These are phyloP conservation scores for Drosophila engyochracea DNA, from an alignment of 2,888 invertebrate genomes.

Conservation along the genomic window DNA sequence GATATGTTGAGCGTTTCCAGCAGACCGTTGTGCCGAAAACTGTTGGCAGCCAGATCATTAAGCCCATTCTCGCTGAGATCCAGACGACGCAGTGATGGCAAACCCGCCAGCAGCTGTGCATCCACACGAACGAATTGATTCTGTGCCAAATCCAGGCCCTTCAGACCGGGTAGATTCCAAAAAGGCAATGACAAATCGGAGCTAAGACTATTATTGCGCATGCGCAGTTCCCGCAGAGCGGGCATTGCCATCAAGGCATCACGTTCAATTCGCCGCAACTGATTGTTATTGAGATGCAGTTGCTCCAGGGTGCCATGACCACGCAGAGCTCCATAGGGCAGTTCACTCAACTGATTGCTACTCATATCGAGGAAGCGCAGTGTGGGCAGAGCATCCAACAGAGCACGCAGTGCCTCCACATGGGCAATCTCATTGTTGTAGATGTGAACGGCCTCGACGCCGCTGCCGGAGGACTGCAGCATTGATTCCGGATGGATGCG, in stretches of 20 bases:
- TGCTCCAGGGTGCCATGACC: conserved; percentile 93
- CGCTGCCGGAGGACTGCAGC: conserved; percentile 90
- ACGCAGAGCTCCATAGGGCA: conserved; percentile 91
- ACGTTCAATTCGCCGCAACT: conserved; percentile 90
- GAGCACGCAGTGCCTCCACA: conserved; percentile 90
- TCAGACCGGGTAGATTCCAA: conserved; percentile 94
- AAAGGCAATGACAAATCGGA: conserved; percentile 91
- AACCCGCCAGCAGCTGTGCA: conserved; percentile 89
- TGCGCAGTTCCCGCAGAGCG: conserved; percentile 91
- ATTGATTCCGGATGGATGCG: conserved; percentile 94
- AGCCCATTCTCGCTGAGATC: conserved; percentile 92
- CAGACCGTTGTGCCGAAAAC: conserved; percentile 90
- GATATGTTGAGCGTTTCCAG: conserved; percentile 93
- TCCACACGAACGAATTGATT: conserved; percentile 91
- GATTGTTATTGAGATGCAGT: conserved; percentile 92
- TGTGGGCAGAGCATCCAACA: conserved; percentile 92
- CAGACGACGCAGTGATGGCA: conserved; percentile 91
- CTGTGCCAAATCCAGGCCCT: conserved; percentile 92
- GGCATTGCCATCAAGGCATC: conserved; percentile 94
- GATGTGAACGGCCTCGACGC: conserved; percentile 91
- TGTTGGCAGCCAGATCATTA: conserved; percentile 89
- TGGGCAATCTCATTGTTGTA: conserved; percentile 92
- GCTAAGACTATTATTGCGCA: conserved; percentile 93
- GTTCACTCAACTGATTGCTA: conserved; percentile 90
- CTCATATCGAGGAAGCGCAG: conserved; percentile 92